A percentile compares a stretch with the other conserved stretches of the same genome.
Conservation (phyloP, 2,888 invertebrate species). For the Epirrhoe alternata region DNA sequence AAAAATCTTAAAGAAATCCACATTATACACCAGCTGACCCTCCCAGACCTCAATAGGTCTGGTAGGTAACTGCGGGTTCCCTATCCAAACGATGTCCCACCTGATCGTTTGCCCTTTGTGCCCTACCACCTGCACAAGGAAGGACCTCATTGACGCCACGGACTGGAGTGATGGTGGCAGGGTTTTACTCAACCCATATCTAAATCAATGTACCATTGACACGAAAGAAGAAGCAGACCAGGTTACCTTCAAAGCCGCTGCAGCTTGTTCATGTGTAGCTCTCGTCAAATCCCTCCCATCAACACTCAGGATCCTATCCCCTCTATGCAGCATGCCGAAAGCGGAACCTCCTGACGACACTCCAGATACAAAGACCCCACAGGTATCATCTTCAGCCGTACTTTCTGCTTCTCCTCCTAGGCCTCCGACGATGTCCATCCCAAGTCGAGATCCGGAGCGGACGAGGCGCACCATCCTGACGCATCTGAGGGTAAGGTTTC, state of each 20-base stretch:
- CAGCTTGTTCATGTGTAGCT: slow-evolving; percentile 92
- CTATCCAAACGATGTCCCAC: no score
- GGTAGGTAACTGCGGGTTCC: no score
- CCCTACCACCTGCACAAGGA: no score
- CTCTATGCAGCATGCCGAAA: slow-evolving; percentile 85
- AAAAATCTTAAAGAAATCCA: no score
- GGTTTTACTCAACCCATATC: no score
- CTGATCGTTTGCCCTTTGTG: no score
- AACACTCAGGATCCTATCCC: slow-evolving; percentile 90
- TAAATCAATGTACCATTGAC: no score
- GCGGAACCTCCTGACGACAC: slow-evolving; percentile 77
- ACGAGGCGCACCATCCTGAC: slow-evolving; percentile 80
- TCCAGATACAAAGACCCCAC: slow-evolving; percentile 81
- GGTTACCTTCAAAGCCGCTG: slow-evolving; percentile 85
- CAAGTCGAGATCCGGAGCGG: slow-evolving; percentile 78
- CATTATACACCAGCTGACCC: no score
- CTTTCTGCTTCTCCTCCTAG: slow-evolving; percentile 73
- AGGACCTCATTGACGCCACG: no score
- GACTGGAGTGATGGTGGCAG: no score
- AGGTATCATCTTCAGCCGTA: slow-evolving; percentile 70
- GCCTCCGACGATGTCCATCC: slow-evolving; percentile 83
- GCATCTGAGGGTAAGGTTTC: slow-evolving; percentile 58
- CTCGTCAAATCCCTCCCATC: slow-evolving; percentile 89
- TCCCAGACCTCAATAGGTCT: no score
- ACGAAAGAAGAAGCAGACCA: no score